These are phyloP conservation scores for Morone chrysops DNA, from an alignment of 2,113 vertebrate genomes.

Conservation along the genomic window DNA sequence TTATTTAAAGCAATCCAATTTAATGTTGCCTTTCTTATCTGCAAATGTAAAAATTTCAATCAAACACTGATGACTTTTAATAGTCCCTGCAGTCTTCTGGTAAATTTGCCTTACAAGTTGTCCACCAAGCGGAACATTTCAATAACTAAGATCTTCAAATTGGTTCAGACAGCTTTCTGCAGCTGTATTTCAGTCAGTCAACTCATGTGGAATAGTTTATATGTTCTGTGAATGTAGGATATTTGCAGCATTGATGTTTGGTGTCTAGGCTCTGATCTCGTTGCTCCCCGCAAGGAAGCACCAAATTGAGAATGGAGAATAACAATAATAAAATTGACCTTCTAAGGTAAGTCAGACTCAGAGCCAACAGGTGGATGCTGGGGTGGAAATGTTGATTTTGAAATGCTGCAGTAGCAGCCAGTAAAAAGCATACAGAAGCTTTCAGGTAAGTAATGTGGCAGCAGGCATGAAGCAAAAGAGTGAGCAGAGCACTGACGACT, in stretches of 20 bases:
- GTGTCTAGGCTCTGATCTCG: conserved; percentile 21
- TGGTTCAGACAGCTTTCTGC: conserved; percentile 38
- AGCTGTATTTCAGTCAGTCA: conserved; percentile 42
- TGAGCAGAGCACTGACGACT: conserved; percentile 14
- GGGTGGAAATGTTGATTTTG: conserved; percentile 26
- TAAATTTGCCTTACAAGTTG: conserved; percentile 36
- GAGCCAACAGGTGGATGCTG: background rate
- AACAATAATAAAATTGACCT: background rate
- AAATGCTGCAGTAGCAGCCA: conserved; percentile 19
- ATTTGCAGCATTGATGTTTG: conserved; percentile 43
- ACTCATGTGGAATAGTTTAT: conserved; percentile 54
- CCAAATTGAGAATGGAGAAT: background rate
- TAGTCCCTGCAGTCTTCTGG: conserved; percentile 20
- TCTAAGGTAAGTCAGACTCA: background rate
- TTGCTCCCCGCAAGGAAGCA: conserved; percentile 27
- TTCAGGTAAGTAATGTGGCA: conserved; percentile 40
- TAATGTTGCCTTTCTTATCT: background rate
- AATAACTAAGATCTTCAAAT: conserved; percentile 36
- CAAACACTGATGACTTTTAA: conserved; percentile 28
- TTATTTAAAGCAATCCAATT: background rate
- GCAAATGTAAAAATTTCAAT: background rate
- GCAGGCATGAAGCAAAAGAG: conserved; percentile 30
- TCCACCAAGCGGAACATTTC: conserved; percentile 54
- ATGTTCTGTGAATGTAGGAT: conserved; percentile 21
- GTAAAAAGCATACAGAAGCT: conserved; percentile 4